Base-by-base conservation (phyloP, 1,140 invertebrate genomes). In the Stratiolaelaps scimitus region DNA sequence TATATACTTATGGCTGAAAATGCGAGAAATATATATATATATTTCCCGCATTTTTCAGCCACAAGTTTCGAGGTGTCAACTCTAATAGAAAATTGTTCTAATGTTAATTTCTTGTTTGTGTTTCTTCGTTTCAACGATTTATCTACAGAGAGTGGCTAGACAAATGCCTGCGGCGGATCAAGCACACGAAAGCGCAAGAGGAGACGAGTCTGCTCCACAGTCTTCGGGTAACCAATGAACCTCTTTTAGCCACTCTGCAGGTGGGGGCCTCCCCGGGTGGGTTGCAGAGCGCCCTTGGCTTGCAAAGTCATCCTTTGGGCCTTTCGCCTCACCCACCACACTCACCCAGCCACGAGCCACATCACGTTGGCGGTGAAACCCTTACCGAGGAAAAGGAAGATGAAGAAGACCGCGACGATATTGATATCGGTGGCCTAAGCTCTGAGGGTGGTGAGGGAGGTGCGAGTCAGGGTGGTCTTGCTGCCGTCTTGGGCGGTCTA, bases 141-240 rank as follows among this genome's bases (percentile, higher is more conserved):
- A 4, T 4, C 26, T 60, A 15, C 53, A 80, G 89, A 73, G 89
- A 88, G 26, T 94, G 91, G 90, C 79, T 93, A 17, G 89, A 94
- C 76, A 88, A 87, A 40, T 93, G 90, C 73, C 77, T 93, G 15
- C 91, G 92, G 71, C 88, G 90, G 77, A 93, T 92, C 69, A 80
- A 92, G 71, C 69, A 73, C 64, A 74, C 79, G 87, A 92, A 93
- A 76, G 89, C 79, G 87, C 92, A 93, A 76, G 89, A 94, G 75
- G 89, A 93, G 78, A 90, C 88, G 44, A 94, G 88, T 74, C 75
- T 96, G 17, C 86, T 95, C 40, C 88, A 86, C 13, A 88, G 90
- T 29, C 77, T 97, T 69, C 79, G 92, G 66, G 89, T 89, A 10
- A 94, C 89, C 1, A 93, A 92, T 73, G 89, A 92, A 69, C 75